Evolutionary conservation across 2,888 invertebrate genomes (phyloP).

Genomic region (Taenaris catops): DNA sequence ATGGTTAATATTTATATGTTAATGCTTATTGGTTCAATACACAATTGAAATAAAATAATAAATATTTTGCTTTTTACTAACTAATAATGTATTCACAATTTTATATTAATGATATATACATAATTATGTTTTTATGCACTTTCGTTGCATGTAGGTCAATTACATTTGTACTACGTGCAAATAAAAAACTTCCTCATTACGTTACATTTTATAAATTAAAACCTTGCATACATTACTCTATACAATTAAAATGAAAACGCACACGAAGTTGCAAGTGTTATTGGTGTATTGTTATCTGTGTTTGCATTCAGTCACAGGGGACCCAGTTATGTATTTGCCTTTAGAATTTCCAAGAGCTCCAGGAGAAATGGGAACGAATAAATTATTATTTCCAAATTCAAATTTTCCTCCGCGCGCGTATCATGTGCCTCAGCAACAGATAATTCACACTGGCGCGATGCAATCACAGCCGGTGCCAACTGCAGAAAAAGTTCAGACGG

Average conservation of each 20-base stretch:
- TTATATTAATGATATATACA: too few species aligned
- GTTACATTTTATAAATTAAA: conserved; percentile 11
- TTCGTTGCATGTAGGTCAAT: conserved; percentile 14
- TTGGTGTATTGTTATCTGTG: conserved; percentile 29
- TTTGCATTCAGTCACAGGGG: conserved; percentile 28
- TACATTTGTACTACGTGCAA: conserved; percentile 10
- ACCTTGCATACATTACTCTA: conserved; percentile 8
- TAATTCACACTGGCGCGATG: conserved; percentile 21
- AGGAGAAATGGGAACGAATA: conserved; percentile 19
- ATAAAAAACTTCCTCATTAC: conserved; percentile 6
- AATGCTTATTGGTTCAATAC: too few species aligned
- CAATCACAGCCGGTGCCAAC: conserved; percentile 20
- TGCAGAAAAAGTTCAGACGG: conserved; percentile 22
- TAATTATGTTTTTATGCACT: too few species aligned
- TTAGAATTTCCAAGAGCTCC: conserved; percentile 37
- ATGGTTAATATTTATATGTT: too few species aligned
- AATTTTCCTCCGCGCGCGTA: conserved; percentile 19
- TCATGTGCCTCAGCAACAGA: conserved; percentile 22
- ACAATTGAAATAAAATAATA: too few species aligned
- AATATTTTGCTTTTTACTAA: too few species aligned
- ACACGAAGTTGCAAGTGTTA: conserved; percentile 24
- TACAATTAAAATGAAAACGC: conserved; percentile 19
- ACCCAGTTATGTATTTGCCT: conserved; percentile 39
- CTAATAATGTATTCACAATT: too few species aligned
- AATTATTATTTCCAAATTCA: conserved; percentile 20